Percentiles rank a stretch among this genome's conserved stretches.
Evolutionary conservation across 1,140 invertebrate species (phyloP).

Genomic region (Lysiphlebus fabarum): DNA sequence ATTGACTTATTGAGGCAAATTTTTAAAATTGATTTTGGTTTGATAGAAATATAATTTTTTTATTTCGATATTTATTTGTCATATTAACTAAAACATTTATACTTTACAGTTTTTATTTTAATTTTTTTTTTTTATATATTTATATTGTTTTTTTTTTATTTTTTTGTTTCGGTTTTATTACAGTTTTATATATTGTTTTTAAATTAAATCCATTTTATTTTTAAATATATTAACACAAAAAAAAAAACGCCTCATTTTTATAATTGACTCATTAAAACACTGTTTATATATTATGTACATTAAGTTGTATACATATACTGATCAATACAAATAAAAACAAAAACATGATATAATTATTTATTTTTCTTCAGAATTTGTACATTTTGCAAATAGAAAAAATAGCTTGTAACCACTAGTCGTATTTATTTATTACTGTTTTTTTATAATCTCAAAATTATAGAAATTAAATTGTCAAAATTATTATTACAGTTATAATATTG

Average conservation of each 20-base stretch:
- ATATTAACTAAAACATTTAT: too few relatives aligned
- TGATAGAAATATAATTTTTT: too few relatives aligned
- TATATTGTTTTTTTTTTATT: neutral
- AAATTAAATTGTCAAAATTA: neutral
- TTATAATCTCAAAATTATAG: constrained; percentile 50
- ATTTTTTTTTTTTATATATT: neutral
- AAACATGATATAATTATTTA: constrained; percentile 6
- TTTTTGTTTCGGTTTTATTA: neutral
- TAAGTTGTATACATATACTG: neutral
- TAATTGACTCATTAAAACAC: neutral
- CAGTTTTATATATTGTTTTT: neutral
- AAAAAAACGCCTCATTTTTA: constrained; percentile 1
- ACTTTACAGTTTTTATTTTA: too few relatives aligned
- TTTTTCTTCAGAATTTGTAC: constrained; percentile 18
- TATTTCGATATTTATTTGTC: too few relatives aligned
- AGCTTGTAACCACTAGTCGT: constrained; percentile 55
- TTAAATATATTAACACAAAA: neutral
- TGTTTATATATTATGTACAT: too few relatives aligned
- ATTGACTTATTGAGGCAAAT: neutral
- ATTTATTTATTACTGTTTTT: constrained; percentile 38
- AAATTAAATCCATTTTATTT: neutral
- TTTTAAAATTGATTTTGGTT: neutral
- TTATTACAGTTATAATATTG: too few relatives aligned
- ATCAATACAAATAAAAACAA: constrained; percentile 11
- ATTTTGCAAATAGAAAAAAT: constrained; percentile 36